A percentile compares a stretch with the other conserved stretches of the same genome.
phyloP scores from a whole-genome alignment of 2,888 invertebrate genomes.

The Rosalia funebris region DNA sequence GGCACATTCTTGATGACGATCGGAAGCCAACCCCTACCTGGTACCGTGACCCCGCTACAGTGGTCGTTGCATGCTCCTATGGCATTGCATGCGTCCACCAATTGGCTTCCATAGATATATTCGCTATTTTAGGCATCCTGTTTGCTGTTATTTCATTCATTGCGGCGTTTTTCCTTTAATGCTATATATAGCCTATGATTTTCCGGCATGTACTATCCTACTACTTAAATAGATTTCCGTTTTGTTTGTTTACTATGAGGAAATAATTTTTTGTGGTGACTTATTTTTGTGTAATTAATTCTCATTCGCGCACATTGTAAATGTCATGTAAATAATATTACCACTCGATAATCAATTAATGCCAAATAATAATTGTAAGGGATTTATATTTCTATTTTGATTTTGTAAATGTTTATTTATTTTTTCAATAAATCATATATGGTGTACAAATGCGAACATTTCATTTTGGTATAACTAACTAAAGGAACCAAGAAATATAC shows the following conservation, averaged over 20 bases:
- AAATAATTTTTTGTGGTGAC: conserved; percentile 26
- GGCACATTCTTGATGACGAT: conserved; percentile 49
- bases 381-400: conserved; percentile 22
- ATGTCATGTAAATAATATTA: conserved; percentile 24
- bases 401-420: conserved; percentile 35
- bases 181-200: conserved; percentile 2
- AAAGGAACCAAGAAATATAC: neutral
- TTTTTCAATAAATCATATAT: conserved; percentile 33
- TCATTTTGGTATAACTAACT: conserved; percentile 7
- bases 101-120: conserved; percentile 77
- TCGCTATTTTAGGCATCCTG: conserved; percentile 79
- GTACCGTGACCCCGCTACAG: conserved; percentile 71
- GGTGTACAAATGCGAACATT: conserved; percentile 8
- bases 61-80: conserved; percentile 82
- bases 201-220: conserved; percentile 10
- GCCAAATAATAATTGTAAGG: conserved; percentile 44
- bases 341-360: conserved; percentile 33
- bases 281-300: conserved; percentile 34
- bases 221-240: conserved; percentile 4
- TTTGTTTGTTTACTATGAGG: neutral
- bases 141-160: conserved; percentile 79
- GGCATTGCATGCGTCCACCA: conserved; percentile 77
- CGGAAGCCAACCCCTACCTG: conserved; percentile 60
- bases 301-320: conserved; percentile 23
- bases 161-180: conserved; percentile 72